Evolutionary conservation across 2,888 invertebrate species (phyloP), one percentile per base, ranked within the genome.

Genomic region (Agrochola litura): DNA sequence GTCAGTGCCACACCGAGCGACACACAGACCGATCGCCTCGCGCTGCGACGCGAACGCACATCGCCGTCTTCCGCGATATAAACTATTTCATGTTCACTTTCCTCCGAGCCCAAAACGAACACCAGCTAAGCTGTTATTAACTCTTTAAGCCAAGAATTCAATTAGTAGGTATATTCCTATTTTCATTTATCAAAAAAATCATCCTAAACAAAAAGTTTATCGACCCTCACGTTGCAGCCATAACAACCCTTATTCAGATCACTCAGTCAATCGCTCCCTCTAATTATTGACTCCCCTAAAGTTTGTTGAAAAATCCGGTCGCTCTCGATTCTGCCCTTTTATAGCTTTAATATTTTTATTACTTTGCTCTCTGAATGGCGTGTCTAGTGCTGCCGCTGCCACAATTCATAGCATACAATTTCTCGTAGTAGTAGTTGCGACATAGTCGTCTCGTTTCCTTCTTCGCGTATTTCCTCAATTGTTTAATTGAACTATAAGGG

Each of bases 201-300:
- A 65, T 81, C 68, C 74, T 79, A 81, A 86, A 81, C 78, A 86
- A 90, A 92, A 95, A 96, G 94, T 95, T 95, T 95, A 95, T 96
- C 96, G 96, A 95, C 96, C 96, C 95, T 93, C 87, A 88, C 91
- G 88, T 90, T 91, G 89, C 93, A 90, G 92, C 93, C 91, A 94
- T 94, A 95, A 95, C 95, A 95, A 95, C 96, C 96, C 96, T 95
- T 95, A 95, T 94, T 95, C 94, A 93, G 93, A 95, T 91, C 93
- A 93, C 92, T 94, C 93, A 91, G 91, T 91, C 92, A 91, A 93
- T 95, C 94, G 95, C 95, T 95, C 96, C 96, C 96, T 95, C 94
- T 94, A 96, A 96, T 96, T 96, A 96, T 96, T 94, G 93, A 94
- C 95, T 95, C 96, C 96, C 96, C 96, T 94, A 95, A 95, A 95